Conservation (phyloP, 2,888 invertebrate species). For the Pollenia amentaria region DNA sequence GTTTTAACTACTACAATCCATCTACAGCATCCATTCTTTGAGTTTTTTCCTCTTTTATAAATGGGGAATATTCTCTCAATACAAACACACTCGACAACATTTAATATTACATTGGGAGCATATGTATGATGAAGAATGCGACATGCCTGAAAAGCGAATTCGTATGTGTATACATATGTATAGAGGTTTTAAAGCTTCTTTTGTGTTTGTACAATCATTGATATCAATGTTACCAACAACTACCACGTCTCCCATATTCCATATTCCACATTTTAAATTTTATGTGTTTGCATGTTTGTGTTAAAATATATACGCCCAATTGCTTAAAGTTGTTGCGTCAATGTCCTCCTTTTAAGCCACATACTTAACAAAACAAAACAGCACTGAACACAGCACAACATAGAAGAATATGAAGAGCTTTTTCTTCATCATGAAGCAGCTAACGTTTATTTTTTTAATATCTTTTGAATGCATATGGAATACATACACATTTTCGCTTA, state of each 20-base stretch:
- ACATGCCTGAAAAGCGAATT: not conserved
- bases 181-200: not conserved
- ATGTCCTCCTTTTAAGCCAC: slow-evolving; percentile 70
- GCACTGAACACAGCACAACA: slow-evolving; percentile 27
- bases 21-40: slow-evolving; percentile 3
- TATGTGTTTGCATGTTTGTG: not conserved
- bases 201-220: slow-evolving; percentile 30
- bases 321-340: slow-evolving; percentile 69
- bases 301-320: slow-evolving; percentile 56
- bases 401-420: slow-evolving; percentile 53
- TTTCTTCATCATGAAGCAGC: slow-evolving; percentile 63
- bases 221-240: slow-evolving; percentile 25
- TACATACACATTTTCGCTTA: not conserved
- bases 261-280: not conserved
- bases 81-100: slow-evolving; percentile 24
- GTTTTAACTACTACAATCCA: slow-evolving; percentile 61
- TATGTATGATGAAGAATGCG: not conserved
- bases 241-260: slow-evolving; percentile 22
- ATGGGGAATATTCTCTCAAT: slow-evolving; percentile 29
- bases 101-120: slow-evolving; percentile 30
- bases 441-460: slow-evolving; percentile 68
- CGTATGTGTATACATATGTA: not conserved
- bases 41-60: not conserved
- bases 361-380: slow-evolving; percentile 54
- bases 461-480: slow-evolving; percentile 44